Conservation (phyloP, 2,797 vertebrate genomes). For the Neosilurus hyrtlii region DNA sequence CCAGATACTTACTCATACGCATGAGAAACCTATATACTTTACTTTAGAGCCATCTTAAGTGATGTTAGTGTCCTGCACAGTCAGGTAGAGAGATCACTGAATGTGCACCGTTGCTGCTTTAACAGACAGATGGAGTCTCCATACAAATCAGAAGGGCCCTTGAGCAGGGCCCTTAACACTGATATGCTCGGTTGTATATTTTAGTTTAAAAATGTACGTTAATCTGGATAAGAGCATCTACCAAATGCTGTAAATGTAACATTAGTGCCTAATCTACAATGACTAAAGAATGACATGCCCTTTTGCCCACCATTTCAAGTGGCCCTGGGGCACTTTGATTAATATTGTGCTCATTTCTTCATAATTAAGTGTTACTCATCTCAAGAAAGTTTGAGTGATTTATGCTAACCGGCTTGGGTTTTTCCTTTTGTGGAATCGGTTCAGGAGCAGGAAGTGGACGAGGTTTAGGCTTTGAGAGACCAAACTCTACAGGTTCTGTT, state of each 20-base stretch:
- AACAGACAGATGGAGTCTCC: too few species aligned
- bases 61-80: background rate
- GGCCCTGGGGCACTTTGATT: background rate
- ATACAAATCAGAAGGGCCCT: background rate
- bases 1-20: too few species aligned
- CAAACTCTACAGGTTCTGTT: conserved; percentile 81
- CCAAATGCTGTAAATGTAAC: background rate
- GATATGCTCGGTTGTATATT: too few species aligned
- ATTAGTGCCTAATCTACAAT: background rate
- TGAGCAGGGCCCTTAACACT: too few species aligned
- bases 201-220: too few species aligned
- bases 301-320: background rate
- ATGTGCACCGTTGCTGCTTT: background rate
- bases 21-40: background rate
- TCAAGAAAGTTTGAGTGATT: conserved; percentile 37
- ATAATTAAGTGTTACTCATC: background rate
- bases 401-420: conserved; percentile 74
- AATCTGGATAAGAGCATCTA: too few species aligned
- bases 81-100: background rate
- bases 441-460: conserved; percentile 71
- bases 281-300: background rate
- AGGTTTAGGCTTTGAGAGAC: conserved; percentile 77
- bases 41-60: background rate
- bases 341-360: background rate
- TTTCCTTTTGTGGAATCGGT: conserved; percentile 69